phyloP scores from a whole-genome alignment of 2,797 vertebrate species.

The Oreochromis grahami region DNA sequence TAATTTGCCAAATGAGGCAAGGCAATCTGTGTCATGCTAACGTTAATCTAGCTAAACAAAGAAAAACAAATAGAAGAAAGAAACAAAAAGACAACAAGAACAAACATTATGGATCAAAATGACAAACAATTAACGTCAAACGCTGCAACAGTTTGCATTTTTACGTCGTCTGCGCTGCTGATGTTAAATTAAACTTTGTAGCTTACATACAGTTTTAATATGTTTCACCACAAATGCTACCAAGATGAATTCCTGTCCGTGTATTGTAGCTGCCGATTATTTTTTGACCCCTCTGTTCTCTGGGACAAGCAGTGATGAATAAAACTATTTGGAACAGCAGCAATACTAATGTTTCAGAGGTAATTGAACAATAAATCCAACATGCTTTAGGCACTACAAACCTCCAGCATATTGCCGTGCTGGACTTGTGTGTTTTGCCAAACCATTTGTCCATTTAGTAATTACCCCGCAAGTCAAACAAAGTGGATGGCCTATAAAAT shows the following conservation, averaged over 20 bases:
- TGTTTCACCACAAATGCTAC: background rate
- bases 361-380: slow-evolving; percentile 47
- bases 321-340: slow-evolving; percentile 22
- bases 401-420: slow-evolving; percentile 5
- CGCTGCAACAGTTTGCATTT: background rate
- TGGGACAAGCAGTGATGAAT: slow-evolving; percentile 4
- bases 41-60: background rate
- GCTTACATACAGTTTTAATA: background rate
- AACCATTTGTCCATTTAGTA: slow-evolving; percentile 50
- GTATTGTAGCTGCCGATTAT: background rate
- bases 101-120: background rate
- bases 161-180: accelerated
- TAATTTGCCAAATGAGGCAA: background rate
- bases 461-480: slow-evolving; percentile 44
- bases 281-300: slow-evolving; percentile 1
- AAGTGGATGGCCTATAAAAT: slow-evolving; percentile 29
- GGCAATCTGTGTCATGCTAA: background rate
- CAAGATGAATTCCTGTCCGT: slow-evolving; percentile 2
- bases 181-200: background rate
- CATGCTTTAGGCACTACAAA: slow-evolving; percentile 2
- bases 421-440: slow-evolving; percentile 29
- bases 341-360: slow-evolving; percentile 21
- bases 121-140: background rate
- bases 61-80: background rate
- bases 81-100: background rate